Evolutionary conservation across 2,113 vertebrate species (phyloP), one percentile per base, ranked within the genome.

Genomic region (Orcinus orca): DNA sequence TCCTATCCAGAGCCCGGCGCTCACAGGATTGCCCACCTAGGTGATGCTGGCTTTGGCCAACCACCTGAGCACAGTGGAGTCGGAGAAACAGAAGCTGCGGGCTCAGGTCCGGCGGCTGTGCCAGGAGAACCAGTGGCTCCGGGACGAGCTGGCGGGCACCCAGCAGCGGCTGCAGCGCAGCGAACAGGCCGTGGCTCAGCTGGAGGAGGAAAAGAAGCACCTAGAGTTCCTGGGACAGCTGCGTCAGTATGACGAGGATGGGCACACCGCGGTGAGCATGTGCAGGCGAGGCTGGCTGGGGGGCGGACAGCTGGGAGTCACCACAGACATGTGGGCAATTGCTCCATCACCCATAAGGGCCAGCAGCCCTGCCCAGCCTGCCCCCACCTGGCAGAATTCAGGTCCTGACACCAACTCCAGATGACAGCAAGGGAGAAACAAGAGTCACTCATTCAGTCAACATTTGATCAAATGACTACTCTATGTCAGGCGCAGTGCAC

Each of bases 121-220:
- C 98, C 99, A 99, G 98, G 99, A 99, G 97, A 99, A 99, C 98
- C 99, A 99, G 98, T 99, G 99, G 99, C 99, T 99, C 90, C 98
- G 99, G 0, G 99, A 99, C 0, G 99, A 99, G 98, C 98, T 99
- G 95, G 99, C 99, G 13, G 99, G 99, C 97, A 99, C 99, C 31
- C 99, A 99, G 99, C 99, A 99, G 98, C 99, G 99, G 98, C 99
- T 99, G 81, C 99, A 99, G 98, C 99, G 99, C 94, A 99, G 99
- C 7, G 99, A 99, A 29, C 99, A 99, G 98, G 99, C 98, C 0
- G 99, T 99, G 97, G 99, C 99, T 31, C 99, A 99, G 98, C 99
- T 99, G 62, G 99, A 99, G 98, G 99, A 99, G 98, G 99, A 99
- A 97, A 99, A 99, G 98, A 99, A 99, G 88, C 99, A 99, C 96